Evolutionary conservation across 2,797 vertebrate species (phyloP), one percentile per base, ranked within the genome.

Genomic region (Huso huso): DNA sequence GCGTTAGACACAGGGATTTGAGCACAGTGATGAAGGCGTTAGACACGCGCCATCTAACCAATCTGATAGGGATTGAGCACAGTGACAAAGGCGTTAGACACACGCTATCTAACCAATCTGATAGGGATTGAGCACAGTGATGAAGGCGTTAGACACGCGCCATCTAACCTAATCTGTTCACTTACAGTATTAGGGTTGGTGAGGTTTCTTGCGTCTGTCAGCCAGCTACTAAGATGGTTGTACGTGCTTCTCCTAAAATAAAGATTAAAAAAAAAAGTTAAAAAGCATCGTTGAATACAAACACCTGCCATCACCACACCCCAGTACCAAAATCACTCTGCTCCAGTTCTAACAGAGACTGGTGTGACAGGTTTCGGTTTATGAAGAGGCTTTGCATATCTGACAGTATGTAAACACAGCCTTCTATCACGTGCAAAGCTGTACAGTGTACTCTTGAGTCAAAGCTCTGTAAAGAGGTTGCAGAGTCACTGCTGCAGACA

Each of bases 101-200:
- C n/a, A n/a, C n/a, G 51, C 2, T 18, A 64, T 51, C 51, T 37
- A 62, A 62, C n/a, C n/a, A n/a, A 23, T 37, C 23, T 37, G 23
- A 37, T 37, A 37, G 23, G 23, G 23, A 37, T 37, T 37, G 23
- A 37, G 23, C 23, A 37, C 23, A 37, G 4, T 4, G 23, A 37
- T 4, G 4, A 37, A 37, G 23, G 23, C 2, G 23, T 37, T 37
- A 37, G 23, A 37, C 23, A 37, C 23, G 4, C 23, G 18, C 3
- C n/a, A 64, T 51, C 52, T 13, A 63, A 62, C 13, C 23, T n/a
- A 37, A 4, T 37, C 23, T 37, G 23, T 61, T 62, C 76, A 90
- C 94, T 95, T 85, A 99, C 97, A 79, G 97, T 99, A 81, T 99
- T 99, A 80, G 97, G 97, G 84, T 98, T 99, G 88, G 96, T 99